Evolutionary conservation across 2,888 invertebrate genomes (phyloP), one percentile per base, ranked within the genome.

Genomic region (Clistopyga incitator): DNA sequence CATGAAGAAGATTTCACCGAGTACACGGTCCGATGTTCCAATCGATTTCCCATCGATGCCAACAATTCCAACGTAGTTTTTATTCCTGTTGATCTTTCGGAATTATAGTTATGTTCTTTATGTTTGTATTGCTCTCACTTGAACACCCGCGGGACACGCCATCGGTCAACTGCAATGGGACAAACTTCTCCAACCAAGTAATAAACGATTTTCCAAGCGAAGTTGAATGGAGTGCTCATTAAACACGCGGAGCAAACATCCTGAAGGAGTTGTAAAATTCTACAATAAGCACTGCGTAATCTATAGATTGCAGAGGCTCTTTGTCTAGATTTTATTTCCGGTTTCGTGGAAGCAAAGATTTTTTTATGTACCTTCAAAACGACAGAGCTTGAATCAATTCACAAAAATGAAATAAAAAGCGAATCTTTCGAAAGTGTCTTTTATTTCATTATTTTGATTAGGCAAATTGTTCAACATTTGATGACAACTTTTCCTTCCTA

Each of bases 211-310:
- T 59, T 52, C 11, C 29, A 45, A 72, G 38, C 29, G 64, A 75
- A 78, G 78, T 82, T 78, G 75, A 70, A 82, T 74, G 61, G 78
- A 20, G 78, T 29, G 61, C 64, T 75, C 75, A 70, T 74, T 70
- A 82, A 82, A 65, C 67, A 70, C 70, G 34, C 11, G 38, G 59
- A 20, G 29, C 65, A 56, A 72, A 59, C 77, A 78, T 59, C 77
- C 72, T 72, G 67, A 45, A 72, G 65, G 71, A 59, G 77, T 82
- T 82, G 50, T 82, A 78, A 82, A 77, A 82, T 72, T 59, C 50
- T 52, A 68, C 78, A 78, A 78, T 67, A 61, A 50, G 56, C 64
- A 65, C 54, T 20, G 38, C 34, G 6, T 3, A n/a, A 29, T 52
- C 3, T 50, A 23, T 54, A 54, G 0, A 29, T 13, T 29, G 13